Evolutionary conservation across 1,140 invertebrate species (phyloP).

Genomic region (Nixonia krombeini): DNA sequence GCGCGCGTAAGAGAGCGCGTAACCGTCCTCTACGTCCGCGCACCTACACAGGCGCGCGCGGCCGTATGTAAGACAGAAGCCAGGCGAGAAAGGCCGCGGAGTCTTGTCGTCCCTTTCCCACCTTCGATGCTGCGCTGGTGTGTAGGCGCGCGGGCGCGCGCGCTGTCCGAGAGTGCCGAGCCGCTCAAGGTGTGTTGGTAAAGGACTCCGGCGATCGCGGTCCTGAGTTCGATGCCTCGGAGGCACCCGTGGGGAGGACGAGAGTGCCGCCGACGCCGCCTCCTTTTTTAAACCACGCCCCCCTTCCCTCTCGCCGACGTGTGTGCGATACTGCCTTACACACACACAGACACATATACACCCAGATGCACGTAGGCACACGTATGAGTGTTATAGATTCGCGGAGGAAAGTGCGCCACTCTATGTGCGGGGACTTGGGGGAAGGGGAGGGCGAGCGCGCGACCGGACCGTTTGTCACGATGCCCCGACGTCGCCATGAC

Average conservation of each 20-base stretch:
- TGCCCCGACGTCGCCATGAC: constrained; percentile 26
- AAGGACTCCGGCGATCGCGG: constrained; percentile 44
- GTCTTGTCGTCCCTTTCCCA: constrained; percentile 14
- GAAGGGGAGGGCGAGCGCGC: too few relatives aligned
- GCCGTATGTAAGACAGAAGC: constrained; percentile 12
- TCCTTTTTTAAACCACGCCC: constrained; percentile 68
- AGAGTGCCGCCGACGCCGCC: constrained; percentile 60
- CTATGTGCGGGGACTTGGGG: too few relatives aligned
- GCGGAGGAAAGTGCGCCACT: too few relatives aligned
- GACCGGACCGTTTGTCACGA: constrained; percentile 51
- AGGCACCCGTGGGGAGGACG: constrained; percentile 46
- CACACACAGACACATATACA: too few relatives aligned
- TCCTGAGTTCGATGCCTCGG: constrained; percentile 62
- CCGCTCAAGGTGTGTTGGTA: constrained; percentile 44
- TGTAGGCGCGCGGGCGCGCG: constrained; percentile 5
- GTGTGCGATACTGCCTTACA: constrained; percentile 38
- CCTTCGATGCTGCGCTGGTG: too few relatives aligned
- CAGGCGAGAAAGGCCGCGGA: constrained; percentile 12
- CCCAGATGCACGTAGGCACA: too few relatives aligned
- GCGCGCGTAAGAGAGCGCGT: constrained; percentile 50
- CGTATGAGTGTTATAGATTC: too few relatives aligned
- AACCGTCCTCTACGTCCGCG: constrained; percentile 2
- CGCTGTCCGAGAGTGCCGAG: constrained; percentile 13
- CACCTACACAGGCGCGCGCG: constrained; percentile 1
- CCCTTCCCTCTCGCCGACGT: constrained; percentile 43